Evolutionary conservation across 30 jellyfish, hydroid and myxozoan species (phyloP).

Genomic region (Hydractinia symbiolongicarpus): DNA sequence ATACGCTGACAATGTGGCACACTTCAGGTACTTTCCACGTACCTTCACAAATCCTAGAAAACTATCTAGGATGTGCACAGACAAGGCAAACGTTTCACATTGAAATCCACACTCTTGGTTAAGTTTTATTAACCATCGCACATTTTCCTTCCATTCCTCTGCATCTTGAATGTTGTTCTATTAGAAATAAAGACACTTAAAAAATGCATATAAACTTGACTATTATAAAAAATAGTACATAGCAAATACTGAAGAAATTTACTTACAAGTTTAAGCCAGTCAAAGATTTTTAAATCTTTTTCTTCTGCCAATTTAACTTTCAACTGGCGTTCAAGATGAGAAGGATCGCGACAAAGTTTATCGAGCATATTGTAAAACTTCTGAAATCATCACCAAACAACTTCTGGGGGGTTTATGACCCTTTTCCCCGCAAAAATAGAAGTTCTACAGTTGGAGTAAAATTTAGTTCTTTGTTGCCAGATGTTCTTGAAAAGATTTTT

Average conservation of each 20-base stretch:
- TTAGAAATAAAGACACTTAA: not conserved
- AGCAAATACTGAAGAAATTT: not conserved
- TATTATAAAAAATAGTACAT: not conserved
- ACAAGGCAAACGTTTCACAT: conserved; percentile 33
- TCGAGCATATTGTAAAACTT: conserved; percentile 25
- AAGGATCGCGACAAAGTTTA: conserved; percentile 42
- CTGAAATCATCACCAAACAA: conserved; percentile 7
- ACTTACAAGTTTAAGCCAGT: conserved; percentile 29
- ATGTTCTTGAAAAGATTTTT: conserved; percentile 9
- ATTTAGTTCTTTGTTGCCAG: conserved; percentile 1
- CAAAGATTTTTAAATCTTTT: conserved; percentile 24
- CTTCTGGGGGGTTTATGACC: conserved; percentile 5
- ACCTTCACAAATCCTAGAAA: conserved; percentile 43
- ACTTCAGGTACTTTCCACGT: conserved; percentile 36
- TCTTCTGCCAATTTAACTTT: conserved; percentile 23
- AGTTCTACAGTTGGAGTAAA: not conserved
- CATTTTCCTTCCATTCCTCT: conserved; percentile 37
- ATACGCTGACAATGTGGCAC: conserved; percentile 30
- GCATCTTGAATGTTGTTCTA: conserved; percentile 32
- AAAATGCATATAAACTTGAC: not conserved
- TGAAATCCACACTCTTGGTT: conserved; percentile 30
- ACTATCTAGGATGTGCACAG: conserved; percentile 37
- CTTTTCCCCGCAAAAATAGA: conserved; percentile 3
- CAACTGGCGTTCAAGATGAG: conserved; percentile 32
- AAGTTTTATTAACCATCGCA: conserved; percentile 6